Evolutionary conservation across 2,113 vertebrate genomes (phyloP), one percentile per base, ranked within the genome.

Genomic region (Megaleporinus macrocephalus): DNA sequence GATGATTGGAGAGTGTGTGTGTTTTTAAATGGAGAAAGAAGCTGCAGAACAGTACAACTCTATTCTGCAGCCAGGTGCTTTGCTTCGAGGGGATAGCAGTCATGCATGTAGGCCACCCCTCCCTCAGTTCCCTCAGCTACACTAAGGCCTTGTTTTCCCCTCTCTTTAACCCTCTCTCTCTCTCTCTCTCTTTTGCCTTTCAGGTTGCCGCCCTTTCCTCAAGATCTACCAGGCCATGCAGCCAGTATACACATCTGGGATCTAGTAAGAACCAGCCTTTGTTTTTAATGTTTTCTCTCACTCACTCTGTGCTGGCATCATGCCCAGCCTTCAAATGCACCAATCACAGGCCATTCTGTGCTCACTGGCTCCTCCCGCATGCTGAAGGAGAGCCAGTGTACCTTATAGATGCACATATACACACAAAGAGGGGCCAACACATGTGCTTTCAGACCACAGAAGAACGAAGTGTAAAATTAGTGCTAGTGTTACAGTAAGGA

Each of bases 171-270:
- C 62, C 83, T 88, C 83, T 86, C 47, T 10, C 84, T 63, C 3
- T 0, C 0, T 77, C 71, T 83, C 83, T 82, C 70, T 86, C 71
- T 79, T 83, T 82, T 36, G 65, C 27, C 86, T 91, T 89, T 73
- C 89, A 99, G 98, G 98, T 88, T 99, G 98, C 85, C 96, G 97
- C 62, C 98, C 98, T 5, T 99, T 99, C 85, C 96, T 99, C 77
- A 98, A 98, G 89, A 99, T 99, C 91, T 99, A 99, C 94, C 98
- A 99, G 91, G 96, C 97, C 86, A 98, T 99, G 98, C 98, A 99
- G 87, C 98, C 97, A 0, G 96, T 99, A 84, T 99, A 99, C 93
- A 99, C 97, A 2, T 99, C 98, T 66, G 98, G 97, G 80, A 99
- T 99, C 95, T 99, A 99, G 98, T 99, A 95, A 96, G 95, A 91